These are phyloP conservation scores for Drosophila subquinaria DNA, from an alignment of 2,888 invertebrate genomes.

Conservation along the genomic window DNA sequence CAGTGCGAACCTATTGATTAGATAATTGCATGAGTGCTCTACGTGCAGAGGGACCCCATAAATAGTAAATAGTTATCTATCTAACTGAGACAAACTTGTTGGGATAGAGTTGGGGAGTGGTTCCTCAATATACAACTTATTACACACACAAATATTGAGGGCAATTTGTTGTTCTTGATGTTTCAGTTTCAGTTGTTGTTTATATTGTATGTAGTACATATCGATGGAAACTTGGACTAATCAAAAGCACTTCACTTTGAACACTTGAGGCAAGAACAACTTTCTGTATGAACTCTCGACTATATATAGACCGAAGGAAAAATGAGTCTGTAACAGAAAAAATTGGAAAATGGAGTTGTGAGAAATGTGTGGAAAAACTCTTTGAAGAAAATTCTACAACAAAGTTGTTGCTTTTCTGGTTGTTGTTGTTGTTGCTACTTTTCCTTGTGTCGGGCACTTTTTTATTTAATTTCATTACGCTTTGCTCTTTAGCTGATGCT, in stretches of 20 bases:
- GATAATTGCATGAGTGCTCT: constrained; percentile 67
- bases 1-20: constrained; percentile 78
- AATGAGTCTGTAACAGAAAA: constrained; percentile 39
- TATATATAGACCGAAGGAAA: constrained; percentile 64
- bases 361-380: constrained; percentile 65
- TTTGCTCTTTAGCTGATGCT: constrained; percentile 63
- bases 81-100: constrained; percentile 42
- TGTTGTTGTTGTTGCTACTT: constrained; percentile 17
- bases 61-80: constrained; percentile 24
- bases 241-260: constrained; percentile 72
- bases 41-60: constrained; percentile 18
- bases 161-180: constrained; percentile 42
- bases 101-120: constrained; percentile 35
- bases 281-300: constrained; percentile 25
- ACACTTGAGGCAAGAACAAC: constrained; percentile 51
- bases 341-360: constrained; percentile 43
- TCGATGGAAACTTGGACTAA: constrained; percentile 55
- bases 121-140: constrained; percentile 18
- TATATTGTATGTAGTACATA: constrained; percentile 8
- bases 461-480: constrained; percentile 77
- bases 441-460: constrained; percentile 54
- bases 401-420: constrained; percentile 29
- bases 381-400: constrained; percentile 66
- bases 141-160: constrained; percentile 58
- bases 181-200: constrained; percentile 11